Evolutionary conservation across 2,797 vertebrate genomes (phyloP), one percentile per base, ranked within the genome.

Genomic region (Bufotes viridis): DNA sequence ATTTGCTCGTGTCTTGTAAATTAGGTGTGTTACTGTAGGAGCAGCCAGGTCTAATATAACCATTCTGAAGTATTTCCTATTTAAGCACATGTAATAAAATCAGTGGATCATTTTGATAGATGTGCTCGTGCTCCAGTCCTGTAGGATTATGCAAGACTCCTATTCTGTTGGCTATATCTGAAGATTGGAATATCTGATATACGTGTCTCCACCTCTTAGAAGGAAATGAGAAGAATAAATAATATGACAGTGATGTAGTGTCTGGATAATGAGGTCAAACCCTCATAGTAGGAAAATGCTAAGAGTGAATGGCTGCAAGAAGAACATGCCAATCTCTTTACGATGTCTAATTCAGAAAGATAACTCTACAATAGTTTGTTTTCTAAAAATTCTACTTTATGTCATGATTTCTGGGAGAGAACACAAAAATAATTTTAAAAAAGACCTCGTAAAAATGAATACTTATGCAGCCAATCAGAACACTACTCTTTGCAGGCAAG

Each of bases 191-290:
- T 75, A 84, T 84, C 70, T 57, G 2, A 12, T 24, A 13, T 82
- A 7, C 0, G 22, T 53, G 34, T 12, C 57, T 2, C 70, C 42
- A 6, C 57, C 70, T 76, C 69, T 67, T 9, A 8, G 0, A 49
- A 84, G 57, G 49, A 61, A 76, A 61, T 84, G 42, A 55, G 75
- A 55, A 60, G 53, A 82, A 82, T 82, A 82, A 82, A 67, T 82
- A 84, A 42, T 63, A 78, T 34, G 84, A 78, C 60, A 65, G 57
- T 78, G 84, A 85, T 67, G 14, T 67, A 78, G 49, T 57, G 55
- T 55, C 58, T 34, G 60, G 58, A 67, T 78, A 78, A 76, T 61
- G 49, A 85, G 58, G 60, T 78, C 75, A 78, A 69, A 53, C 12
- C 74, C 75, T 78, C 18, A 4, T n/a, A 55, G 84, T 74, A 78